These are phyloP conservation scores for Cabera pusaria DNA, from an alignment of 2,888 invertebrate genomes.

Conservation along the genomic window DNA sequence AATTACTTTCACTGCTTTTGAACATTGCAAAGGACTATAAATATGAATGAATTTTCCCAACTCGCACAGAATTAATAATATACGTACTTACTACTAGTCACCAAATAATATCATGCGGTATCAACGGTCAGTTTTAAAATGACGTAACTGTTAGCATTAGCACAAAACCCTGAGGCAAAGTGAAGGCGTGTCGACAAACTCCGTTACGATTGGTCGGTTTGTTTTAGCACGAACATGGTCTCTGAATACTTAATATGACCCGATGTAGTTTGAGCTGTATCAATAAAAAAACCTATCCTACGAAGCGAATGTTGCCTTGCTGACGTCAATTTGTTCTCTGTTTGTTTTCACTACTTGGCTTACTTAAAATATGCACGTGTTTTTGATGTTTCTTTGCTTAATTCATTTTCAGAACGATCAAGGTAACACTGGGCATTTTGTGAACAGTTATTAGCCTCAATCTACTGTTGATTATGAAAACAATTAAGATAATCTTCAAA, in stretches of 20 bases:
- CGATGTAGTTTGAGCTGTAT: constrained; percentile 17
- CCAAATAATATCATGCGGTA: too few species aligned
- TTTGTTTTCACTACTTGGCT: neutral
- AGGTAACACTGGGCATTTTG: too few species aligned
- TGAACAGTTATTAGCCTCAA: too few species aligned
- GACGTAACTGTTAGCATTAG: constrained; percentile 16
- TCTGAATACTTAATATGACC: constrained; percentile 2
- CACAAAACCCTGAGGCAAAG: constrained; percentile 23
- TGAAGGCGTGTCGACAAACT: constrained; percentile 44
- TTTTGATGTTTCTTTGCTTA: neutral
- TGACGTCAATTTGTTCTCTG: constrained; percentile 9
- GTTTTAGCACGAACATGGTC: constrained; percentile 16
- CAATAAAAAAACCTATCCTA: constrained; percentile 11
- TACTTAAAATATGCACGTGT: neutral
- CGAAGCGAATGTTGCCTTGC: constrained; percentile 3
- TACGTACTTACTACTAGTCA: too few species aligned
- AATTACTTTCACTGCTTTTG: too few species aligned
- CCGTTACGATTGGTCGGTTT: constrained; percentile 40
- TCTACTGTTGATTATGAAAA: too few species aligned
- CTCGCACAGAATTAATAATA: too few species aligned
- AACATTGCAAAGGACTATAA: too few species aligned
- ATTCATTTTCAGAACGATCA: too few species aligned
- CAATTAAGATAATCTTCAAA: too few species aligned
- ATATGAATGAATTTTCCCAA: too few species aligned
- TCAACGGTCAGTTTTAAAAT: too few species aligned